Percentiles rank a stretch among this genome's conserved stretches.
Conservation (phyloP, 2,797 vertebrate genomes). For the Todus mexicanus region DNA sequence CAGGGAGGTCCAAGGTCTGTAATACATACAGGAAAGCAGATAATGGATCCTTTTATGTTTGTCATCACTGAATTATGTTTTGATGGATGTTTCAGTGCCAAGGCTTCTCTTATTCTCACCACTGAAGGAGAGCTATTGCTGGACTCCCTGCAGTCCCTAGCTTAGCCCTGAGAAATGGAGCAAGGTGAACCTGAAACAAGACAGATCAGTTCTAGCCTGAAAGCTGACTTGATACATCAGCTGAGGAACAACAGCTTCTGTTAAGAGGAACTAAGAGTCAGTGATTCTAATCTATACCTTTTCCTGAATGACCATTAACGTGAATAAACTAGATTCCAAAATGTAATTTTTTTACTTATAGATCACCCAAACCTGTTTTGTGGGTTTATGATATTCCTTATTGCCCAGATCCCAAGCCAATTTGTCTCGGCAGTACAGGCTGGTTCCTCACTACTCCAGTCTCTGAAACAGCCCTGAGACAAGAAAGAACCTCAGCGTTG, state of each 20-base stretch:
- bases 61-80: slow-evolving; percentile 17
- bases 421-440: not conserved
- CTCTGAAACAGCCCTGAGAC: not conserved
- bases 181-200: not conserved
- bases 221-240: not conserved
- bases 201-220: not conserved
- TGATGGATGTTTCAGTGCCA: not conserved
- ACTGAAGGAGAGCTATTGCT: not conserved
- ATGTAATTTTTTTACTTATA: not conserved
- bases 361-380: not conserved
- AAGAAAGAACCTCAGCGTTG: not conserved
- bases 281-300: not conserved
- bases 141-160: not conserved
- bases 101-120: not conserved
- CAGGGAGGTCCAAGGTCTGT: slow-evolving; percentile 5
- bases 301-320: not conserved
- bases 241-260: not conserved
- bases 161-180: not conserved
- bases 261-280: not conserved
- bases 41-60: slow-evolving; percentile 35
- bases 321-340: not conserved
- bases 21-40: slow-evolving; percentile 25
- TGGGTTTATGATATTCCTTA: not conserved
- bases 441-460: not conserved
- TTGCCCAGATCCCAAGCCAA: not conserved